phyloP scores from a whole-genome alignment of 2,113 vertebrate species.

The Tachysurus fulvidraco region DNA sequence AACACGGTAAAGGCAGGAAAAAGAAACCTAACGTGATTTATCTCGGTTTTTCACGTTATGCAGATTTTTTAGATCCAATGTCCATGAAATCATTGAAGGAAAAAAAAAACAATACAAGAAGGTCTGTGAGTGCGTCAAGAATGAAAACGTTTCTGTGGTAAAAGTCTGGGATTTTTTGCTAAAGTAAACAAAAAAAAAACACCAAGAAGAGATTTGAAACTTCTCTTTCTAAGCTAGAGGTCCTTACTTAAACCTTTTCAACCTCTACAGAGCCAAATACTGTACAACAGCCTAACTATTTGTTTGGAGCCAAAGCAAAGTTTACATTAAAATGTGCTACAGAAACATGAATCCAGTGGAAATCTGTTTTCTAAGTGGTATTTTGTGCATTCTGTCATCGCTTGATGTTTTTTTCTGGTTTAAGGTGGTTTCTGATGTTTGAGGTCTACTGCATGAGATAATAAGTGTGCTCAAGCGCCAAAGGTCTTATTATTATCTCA shows the following conservation, averaged over 20 bases:
- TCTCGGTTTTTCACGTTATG: background rate
- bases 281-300: background rate
- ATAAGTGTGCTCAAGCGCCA: too few species aligned
- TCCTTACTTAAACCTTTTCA: background rate
- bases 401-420: background rate
- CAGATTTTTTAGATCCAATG: background rate
- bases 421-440: background rate
- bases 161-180: background rate
- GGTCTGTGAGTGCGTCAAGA: background rate
- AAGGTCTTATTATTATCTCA: slow-evolving; percentile 11
- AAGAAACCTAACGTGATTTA: background rate
- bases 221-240: background rate
- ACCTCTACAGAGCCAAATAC: too few species aligned
- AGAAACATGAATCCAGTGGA: background rate
- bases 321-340: background rate
- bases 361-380: background rate
- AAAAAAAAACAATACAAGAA: background rate
- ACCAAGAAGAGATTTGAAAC: background rate
- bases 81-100: background rate
- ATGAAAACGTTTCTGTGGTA: background rate
- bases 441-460: background rate
- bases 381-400: background rate
- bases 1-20: background rate
- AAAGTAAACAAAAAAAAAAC: too few species aligned
- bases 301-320: background rate